A percentile compares a stretch with the other conserved stretches of the same genome.
phyloP scores from a whole-genome alignment of 2,888 invertebrate species.

The Lithophane semibrunnea region DNA sequence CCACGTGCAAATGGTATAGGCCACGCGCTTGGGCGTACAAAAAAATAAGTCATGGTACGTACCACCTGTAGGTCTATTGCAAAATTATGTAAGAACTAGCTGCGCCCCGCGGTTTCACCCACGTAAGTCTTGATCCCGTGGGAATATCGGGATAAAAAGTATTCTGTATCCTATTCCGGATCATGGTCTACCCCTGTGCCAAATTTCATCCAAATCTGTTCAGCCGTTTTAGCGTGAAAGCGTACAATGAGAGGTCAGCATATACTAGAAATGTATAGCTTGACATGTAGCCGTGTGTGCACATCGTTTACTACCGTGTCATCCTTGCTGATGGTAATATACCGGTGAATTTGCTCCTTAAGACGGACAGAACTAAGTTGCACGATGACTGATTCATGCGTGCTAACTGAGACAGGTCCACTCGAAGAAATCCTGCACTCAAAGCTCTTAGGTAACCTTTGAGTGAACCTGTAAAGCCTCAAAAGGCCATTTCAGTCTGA shows the following conservation, averaged over 20 bases:
- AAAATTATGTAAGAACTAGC: background rate
- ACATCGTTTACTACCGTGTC: too few relatives aligned
- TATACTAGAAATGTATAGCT: too few relatives aligned
- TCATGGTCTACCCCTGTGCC: too few relatives aligned
- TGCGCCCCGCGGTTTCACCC: too few relatives aligned
- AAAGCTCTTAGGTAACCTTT: constrained; percentile 19
- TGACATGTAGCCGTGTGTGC: too few relatives aligned
- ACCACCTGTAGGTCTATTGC: background rate
- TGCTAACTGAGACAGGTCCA: background rate
- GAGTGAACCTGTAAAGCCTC: constrained; percentile 6
- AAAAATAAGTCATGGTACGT: background rate
- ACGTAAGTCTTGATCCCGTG: too few relatives aligned
- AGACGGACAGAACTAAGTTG: background rate
- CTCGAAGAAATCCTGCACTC: background rate
- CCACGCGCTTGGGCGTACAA: background rate
- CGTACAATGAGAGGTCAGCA: too few relatives aligned
- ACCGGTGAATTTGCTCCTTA: background rate
- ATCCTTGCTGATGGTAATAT: background rate
- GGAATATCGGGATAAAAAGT: too few relatives aligned
- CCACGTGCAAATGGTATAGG: background rate
- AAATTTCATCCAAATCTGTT: too few relatives aligned
- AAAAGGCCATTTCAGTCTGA: background rate
- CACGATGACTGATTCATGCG: background rate
- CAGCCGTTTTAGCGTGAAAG: too few relatives aligned
- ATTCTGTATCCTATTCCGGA: too few relatives aligned